Evolutionary conservation across 2,797 vertebrate genomes (phyloP).

Genomic region (Chaetophractus vellerosus): DNA sequence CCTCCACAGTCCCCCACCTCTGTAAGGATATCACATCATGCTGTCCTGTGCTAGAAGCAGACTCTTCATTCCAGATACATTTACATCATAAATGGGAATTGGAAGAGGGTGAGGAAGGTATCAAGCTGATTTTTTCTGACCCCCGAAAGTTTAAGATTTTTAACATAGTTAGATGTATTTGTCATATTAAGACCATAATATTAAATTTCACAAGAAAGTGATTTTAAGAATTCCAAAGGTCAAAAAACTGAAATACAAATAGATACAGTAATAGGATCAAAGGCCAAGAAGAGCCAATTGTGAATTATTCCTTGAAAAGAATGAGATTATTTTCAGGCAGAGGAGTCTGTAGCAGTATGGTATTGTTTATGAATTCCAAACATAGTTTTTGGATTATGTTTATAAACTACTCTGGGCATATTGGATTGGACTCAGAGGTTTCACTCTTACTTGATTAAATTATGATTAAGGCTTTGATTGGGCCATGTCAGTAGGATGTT

Average conservation of each 20-base stretch:
- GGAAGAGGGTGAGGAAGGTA: not conserved
- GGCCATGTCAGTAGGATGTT: no score
- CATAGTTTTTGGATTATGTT: no score
- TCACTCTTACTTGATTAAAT: no score
- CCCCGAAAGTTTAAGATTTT: conserved; percentile 47
- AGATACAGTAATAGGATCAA: conserved; percentile 89
- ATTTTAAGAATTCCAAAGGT: conserved; percentile 76
- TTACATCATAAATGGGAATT: not conserved
- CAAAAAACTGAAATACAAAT: conserved; percentile 84
- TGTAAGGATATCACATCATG: not conserved
- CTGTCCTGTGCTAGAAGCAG: not conserved
- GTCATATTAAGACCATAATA: conserved; percentile 81
- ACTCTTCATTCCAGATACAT: not conserved
- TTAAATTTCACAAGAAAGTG: conserved; percentile 80
- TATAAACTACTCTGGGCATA: no score
- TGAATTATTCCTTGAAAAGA: conserved; percentile 88
- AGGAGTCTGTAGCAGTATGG: conserved; percentile 46
- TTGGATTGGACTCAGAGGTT: no score
- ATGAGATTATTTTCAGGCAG: conserved; percentile 89
- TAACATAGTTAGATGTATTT: conserved; percentile 72
- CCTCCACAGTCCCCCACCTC: no score
- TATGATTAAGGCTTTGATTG: no score
- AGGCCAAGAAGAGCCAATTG: conserved; percentile 89
- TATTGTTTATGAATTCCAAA: no score
- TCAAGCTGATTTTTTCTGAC: conserved; percentile 38